Base-by-base conservation (phyloP, 1,140 invertebrate genomes). In the Cardiocondyla obscurior region DNA sequence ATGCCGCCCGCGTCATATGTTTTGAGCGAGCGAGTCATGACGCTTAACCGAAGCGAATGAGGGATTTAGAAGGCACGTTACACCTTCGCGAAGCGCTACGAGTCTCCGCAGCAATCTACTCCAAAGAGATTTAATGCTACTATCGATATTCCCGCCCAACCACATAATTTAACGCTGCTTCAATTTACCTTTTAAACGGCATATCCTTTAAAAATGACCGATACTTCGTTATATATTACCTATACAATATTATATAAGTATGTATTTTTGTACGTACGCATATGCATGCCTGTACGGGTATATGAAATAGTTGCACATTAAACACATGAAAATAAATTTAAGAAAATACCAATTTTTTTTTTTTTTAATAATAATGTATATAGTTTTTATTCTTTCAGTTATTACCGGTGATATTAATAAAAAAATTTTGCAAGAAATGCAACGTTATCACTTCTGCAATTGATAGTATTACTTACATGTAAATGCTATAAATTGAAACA, bases 1-100 rank as follows among this genome's bases (percentile, higher is more conserved):
- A 51, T 33, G 60, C 72, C 72, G 57, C 46, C 39, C 46, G 62
- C 36, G 42, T 70, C 42, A 49, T 62, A 65, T 57, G 79, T 84
- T 67, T 81, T 81, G 53, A 74, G 72, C 74, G 25, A 57, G 44
- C 74, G 25, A 46, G 51, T 83, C 82, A 69, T 83, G 74, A 83
- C 55, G 46, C 64, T 51, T 81, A 79, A 70, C 42, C 62, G 74
- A 58, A 60, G 42, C 82, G 74, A 83, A 81, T 83, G 51, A 79
- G 33, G 42, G 53, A 81, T 83, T 83, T 81, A 67, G 82, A 81
- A 83, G 77, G 74, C 62, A 39, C 44, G 46, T 67, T 53, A 44
- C 36, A 46, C 7, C 55, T 72, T n/a, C 6, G 22, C 55, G 16
- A 30, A 22, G 72, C 39, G 16, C 36, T 36, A 33, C 33, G 70